Evolutionary conservation across 2,888 invertebrate genomes (phyloP).

Genomic region (Omphaloscelis lunosa): DNA sequence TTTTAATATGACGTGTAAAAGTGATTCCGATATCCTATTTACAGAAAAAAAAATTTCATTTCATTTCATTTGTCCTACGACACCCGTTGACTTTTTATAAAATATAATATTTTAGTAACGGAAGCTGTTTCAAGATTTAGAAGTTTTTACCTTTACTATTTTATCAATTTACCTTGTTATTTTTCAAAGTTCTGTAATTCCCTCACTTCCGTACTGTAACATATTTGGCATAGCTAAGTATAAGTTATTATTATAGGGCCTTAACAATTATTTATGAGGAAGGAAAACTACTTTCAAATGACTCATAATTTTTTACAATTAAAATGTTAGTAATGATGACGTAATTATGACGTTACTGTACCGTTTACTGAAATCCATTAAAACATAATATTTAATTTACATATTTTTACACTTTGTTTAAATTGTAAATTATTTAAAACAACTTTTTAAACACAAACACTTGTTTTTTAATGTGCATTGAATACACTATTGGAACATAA

Average conservation of each 20-base stretch:
- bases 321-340: not conserved
- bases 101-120: not conserved
- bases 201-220: not conserved
- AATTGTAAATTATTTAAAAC: slow-evolving; percentile 15
- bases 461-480: not conserved
- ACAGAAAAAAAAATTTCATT: too few relatives aligned
- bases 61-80: too few relatives aligned
- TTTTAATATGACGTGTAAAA: too few relatives aligned
- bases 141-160: not conserved
- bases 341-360: slow-evolving; percentile 29
- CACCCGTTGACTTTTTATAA: too few relatives aligned
- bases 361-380: slow-evolving; percentile 30
- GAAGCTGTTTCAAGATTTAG: not conserved
- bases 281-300: slow-evolving; percentile 14
- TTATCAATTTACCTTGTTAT: not conserved
- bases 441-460: slow-evolving; percentile 39
- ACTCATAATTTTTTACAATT: slow-evolving; percentile 1
- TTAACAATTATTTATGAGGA: not conserved
- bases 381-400: slow-evolving; percentile 30
- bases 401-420: slow-evolving; percentile 49
- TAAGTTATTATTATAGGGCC: not conserved
- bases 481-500: slow-evolving; percentile 18
- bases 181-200: not conserved
- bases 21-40: too few relatives aligned
- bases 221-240: not conserved